Evolutionary conservation across 2,888 invertebrate genomes (phyloP), one percentile per base, ranked within the genome.

Genomic region (Clitarchus hookeri): DNA sequence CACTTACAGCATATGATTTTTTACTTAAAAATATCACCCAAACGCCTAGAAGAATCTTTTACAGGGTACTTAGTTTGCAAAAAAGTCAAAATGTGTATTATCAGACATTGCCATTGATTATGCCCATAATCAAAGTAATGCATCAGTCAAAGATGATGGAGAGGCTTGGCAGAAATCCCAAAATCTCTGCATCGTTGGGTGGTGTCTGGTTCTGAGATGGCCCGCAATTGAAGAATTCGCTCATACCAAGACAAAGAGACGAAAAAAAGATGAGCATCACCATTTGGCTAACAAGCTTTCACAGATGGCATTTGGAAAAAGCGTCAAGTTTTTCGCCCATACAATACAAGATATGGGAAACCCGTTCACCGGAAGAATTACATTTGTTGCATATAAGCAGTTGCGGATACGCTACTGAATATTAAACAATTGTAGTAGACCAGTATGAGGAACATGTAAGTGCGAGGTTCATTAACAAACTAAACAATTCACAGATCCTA

Each of bases 41-140:
- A 16, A 6, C 13, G 23, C 48, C 0, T 48, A 83, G 44, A 25
- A 36, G 16, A 83, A 48, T 83, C 27, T 36, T 23, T 83, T 2
- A 44, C 9, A 83, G 84, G 84, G 4, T 6, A 83, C 23, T 83
- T 83, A 0, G 84, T 83, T 27, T 19, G 48, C n/a, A n/a, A 84
- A 48, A 84, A 84, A 48, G 84, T 9, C 44, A 3, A 44, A 48
- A 27, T 6, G 79, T 48, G 53, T 9, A 23, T 84, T 48, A 23
- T 48, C 84, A 19, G 84, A 53, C 25, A 54, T 84, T 26, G 44
- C 26, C 26, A 84, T 48, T 84, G 84, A 84, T 84, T n/a, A 84
- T 26, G 53, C 84, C 0, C 48, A 84, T 25, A 3, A 84, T 53
- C 84, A 84, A 84, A 84, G n/a, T 27, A 84, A 16, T 44, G 44